phyloP scores from a whole-genome alignment of 2,888 invertebrate genomes.

The Syrista parreyssii region DNA sequence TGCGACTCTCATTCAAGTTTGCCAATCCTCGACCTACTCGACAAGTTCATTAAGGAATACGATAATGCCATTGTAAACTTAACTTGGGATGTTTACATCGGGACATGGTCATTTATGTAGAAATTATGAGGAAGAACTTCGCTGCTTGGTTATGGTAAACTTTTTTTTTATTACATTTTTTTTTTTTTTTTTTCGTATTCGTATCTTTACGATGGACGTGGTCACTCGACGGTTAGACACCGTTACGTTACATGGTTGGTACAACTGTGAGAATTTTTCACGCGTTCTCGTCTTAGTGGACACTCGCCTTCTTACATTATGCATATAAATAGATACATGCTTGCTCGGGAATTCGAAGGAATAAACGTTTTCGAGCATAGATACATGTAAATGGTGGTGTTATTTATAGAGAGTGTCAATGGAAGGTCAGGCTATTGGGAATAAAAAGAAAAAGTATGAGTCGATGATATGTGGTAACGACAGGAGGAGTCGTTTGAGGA shows the following conservation, averaged over 20 bases:
- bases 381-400: neutral
- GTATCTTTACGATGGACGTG: neutral
- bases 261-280: neutral
- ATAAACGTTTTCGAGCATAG: neutral
- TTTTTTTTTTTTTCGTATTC: neutral
- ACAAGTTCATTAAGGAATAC: constrained; percentile 50
- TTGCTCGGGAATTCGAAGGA: neutral
- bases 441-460: neutral
- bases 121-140: neutral
- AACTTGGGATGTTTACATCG: constrained; percentile 2
- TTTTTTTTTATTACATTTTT: neutral
- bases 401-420: neutral
- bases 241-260: neutral
- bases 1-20: neutral
- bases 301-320: neutral
- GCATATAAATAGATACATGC: neutral
- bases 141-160: neutral
- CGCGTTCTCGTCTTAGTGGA: neutral
- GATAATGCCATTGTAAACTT: constrained; percentile 43
- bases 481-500: neutral
- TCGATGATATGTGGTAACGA: neutral
- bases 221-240: neutral
- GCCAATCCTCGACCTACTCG: constrained; percentile 36
- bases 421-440: neutral
- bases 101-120: neutral